Evolutionary conservation across 1,140 invertebrate genomes (phyloP).

Genomic region (Drosophila subpulchrella): DNA sequence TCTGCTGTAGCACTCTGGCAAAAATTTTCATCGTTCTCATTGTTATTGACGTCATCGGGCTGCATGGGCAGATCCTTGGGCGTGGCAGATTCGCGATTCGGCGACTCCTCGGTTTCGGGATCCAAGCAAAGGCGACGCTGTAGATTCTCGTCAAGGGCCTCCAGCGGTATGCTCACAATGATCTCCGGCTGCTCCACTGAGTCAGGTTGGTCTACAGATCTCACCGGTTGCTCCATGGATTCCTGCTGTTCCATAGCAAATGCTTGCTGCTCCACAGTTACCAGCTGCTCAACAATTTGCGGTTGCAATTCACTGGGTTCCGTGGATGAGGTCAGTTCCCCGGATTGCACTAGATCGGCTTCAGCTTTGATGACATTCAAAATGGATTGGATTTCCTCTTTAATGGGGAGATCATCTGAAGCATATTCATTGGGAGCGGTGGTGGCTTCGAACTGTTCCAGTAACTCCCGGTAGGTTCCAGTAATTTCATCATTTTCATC

Average conservation of each 20-base stretch:
- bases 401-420: background rate
- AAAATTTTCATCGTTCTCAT: slow-evolving; percentile 73
- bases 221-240: background rate
- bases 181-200: slow-evolving; percentile 31
- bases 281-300: slow-evolving; percentile 2
- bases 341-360: slow-evolving; percentile 34
- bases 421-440: background rate
- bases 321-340: slow-evolving; percentile 51
- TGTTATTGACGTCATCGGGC: slow-evolving; percentile 65
- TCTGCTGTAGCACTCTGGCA: slow-evolving; percentile 78
- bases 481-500: background rate
- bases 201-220: background rate
- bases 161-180: slow-evolving; percentile 65
- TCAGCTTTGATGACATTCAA: background rate
- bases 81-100: background rate
- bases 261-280: background rate
- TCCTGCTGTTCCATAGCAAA: background rate
- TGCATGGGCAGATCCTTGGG: slow-evolving; percentile 21
- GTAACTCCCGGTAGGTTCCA: background rate
- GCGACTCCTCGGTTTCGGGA: background rate
- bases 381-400: background rate
- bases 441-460: background rate
- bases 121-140: slow-evolving; percentile 50
- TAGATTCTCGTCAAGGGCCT: slow-evolving; percentile 50
- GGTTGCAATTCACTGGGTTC: slow-evolving; percentile 17